phyloP scores from a whole-genome alignment of 37 sponge, comb jelly and placozoan species.

The Ephydatia muelleri region DNA sequence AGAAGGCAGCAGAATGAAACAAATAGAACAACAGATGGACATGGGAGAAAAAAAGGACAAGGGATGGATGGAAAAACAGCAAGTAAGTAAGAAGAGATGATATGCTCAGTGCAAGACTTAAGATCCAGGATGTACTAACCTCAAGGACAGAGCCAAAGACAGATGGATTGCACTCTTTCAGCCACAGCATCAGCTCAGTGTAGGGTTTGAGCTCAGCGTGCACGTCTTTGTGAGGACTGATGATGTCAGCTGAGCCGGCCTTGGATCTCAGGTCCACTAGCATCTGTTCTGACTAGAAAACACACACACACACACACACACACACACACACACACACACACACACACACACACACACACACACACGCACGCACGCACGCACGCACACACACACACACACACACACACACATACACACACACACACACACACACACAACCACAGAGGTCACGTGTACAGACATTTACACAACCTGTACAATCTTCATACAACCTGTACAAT shows the following conservation, averaged over 20 bases:
- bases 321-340: neutral
- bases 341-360: no score
- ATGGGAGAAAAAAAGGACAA: neutral
- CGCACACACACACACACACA: neutral
- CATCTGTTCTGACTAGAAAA: conserved; percentile 15
- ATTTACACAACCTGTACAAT: neutral
- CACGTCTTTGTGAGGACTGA: conserved; percentile 39
- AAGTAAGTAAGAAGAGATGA: neutral
- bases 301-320: neutral
- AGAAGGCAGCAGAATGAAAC: neutral
- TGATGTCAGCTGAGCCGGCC: neutral
- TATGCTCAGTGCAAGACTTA: no score
- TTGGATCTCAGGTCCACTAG: neutral
- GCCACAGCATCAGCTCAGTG: conserved; percentile 58
- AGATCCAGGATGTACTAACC: no score
- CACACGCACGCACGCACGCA: neutral
- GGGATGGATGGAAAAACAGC: neutral
- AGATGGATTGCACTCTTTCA: conserved; percentile 46
- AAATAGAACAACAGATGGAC: neutral
- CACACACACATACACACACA: neutral
- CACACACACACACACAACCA: neutral
- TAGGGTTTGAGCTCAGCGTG: conserved; percentile 59
- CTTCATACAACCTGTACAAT: neutral
- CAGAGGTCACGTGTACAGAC: neutral
- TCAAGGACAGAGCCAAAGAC: conserved; percentile 45